A percentile compares a stretch with the other conserved stretches of the same genome.
Evolutionary conservation across 2,797 vertebrate genomes (phyloP).

Genomic region (Scomberomorus guttatus): DNA sequence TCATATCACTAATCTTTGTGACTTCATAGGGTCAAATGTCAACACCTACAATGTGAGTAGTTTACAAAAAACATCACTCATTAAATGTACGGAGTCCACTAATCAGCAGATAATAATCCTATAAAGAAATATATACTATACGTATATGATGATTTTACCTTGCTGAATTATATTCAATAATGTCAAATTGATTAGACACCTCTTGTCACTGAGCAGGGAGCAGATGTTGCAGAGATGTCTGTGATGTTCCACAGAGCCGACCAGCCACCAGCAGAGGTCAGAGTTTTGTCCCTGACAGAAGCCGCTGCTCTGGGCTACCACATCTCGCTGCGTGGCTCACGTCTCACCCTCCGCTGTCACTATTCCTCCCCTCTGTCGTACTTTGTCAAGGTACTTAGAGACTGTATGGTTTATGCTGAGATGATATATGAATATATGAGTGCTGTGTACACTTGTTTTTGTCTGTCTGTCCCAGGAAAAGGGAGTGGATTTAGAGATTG

Average conservation of each 20-base stretch:
- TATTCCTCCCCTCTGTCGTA: slow-evolving; percentile 80
- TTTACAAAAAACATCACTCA: too few species aligned
- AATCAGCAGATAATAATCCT: too few species aligned
- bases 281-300: slow-evolving; percentile 55
- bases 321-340: slow-evolving; percentile 68
- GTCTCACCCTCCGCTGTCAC: slow-evolving; percentile 71
- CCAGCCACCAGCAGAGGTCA: slow-evolving; percentile 51
- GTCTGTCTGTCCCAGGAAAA: slow-evolving; percentile 57
- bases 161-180: neutral
- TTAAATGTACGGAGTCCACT: too few species aligned
- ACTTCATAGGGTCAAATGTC: too few species aligned
- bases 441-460: neutral
- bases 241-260: slow-evolving; percentile 78
- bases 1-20: too few species aligned
- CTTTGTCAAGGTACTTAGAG: slow-evolving; percentile 52
- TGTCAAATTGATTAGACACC: neutral
- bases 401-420: neutral
- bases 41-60: too few species aligned
- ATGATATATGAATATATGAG: neutral
- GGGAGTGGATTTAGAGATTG: slow-evolving; percentile 62
- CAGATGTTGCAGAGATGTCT: slow-evolving; percentile 49
- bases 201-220: slow-evolving; percentile 36
- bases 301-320: slow-evolving; percentile 79
- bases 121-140: too few species aligned
- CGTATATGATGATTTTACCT: neutral